Conservation (phyloP, 2,888 invertebrate genomes). For the Charanyca ferruginea region DNA sequence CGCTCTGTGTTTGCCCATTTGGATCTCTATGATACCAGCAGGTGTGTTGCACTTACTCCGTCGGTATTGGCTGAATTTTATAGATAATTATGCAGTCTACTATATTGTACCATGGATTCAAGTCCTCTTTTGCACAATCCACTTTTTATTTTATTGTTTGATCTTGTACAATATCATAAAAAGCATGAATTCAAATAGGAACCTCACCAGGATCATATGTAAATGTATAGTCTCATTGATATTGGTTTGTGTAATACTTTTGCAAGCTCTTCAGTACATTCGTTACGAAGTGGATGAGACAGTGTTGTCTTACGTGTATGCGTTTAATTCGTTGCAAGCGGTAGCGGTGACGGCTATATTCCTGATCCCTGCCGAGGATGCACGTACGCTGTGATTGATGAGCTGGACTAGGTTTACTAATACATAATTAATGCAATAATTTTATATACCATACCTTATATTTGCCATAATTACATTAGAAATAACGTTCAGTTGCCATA, state of each 20-base stretch:
- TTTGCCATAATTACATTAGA: too few relatives aligned
- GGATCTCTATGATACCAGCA: slow-evolving; percentile 70
- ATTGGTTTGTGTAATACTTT: too few relatives aligned
- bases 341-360: slow-evolving; percentile 61
- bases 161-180: slow-evolving; percentile 72
- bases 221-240: slow-evolving; percentile 70
- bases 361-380: slow-evolving; percentile 41
- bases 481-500: too few relatives aligned
- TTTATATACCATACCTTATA: too few relatives aligned
- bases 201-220: slow-evolving; percentile 42
- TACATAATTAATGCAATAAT: too few relatives aligned
- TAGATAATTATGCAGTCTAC: not conserved
- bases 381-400: too few relatives aligned
- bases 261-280: too few relatives aligned
- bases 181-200: slow-evolving; percentile 20
- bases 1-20: slow-evolving; percentile 70
- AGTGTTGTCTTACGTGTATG: slow-evolving; percentile 65
- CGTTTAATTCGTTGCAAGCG: slow-evolving; percentile 65
- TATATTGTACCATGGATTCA: slow-evolving; percentile 66
- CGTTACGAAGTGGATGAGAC: not conserved
- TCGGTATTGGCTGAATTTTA: not conserved
- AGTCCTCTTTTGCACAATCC: slow-evolving; percentile 71
- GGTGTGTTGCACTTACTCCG: slow-evolving; percentile 56
- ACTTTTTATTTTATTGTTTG: slow-evolving; percentile 71
- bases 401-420: too few relatives aligned